Evolutionary conservation across 2,888 invertebrate species (phyloP).

Genomic region (Odontothrips loti): DNA sequence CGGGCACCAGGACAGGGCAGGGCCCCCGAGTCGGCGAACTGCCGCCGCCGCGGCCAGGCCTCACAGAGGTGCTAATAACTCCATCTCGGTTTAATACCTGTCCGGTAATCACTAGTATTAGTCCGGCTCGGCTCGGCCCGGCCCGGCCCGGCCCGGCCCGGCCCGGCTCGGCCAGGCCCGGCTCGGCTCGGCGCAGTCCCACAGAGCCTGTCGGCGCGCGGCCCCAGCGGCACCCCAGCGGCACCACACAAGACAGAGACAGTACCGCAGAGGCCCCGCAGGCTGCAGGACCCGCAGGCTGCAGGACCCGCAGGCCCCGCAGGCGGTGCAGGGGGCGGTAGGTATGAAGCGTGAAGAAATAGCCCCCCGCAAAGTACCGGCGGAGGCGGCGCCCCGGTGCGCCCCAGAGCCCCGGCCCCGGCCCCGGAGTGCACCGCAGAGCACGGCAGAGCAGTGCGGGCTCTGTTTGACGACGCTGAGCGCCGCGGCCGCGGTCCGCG

Average conservation of each 20-base stretch:
- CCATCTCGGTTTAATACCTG: constrained; percentile 22
- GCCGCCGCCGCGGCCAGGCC: not conserved
- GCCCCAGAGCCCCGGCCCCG: not conserved
- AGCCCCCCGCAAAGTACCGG: not conserved
- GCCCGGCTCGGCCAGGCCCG: too few species aligned
- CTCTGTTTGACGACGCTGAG: too few species aligned
- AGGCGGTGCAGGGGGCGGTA: not conserved
- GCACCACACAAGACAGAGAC: too few species aligned
- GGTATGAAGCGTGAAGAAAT: not conserved
- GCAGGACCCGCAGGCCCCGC: too few species aligned
- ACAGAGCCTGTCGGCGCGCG: not conserved
- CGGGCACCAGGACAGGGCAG: not conserved
- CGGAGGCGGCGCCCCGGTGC: not conserved
- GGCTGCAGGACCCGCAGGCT: too few species aligned
- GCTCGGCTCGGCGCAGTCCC: not conserved
- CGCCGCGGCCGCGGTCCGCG: too few species aligned
- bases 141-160: not conserved
- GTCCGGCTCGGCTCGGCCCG: not conserved
- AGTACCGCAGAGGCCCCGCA: too few species aligned
- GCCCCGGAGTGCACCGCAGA: not conserved
- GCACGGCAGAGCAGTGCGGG: too few species aligned
- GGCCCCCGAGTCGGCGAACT: not conserved
- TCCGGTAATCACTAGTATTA: constrained; percentile 10
- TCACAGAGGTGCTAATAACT: constrained; percentile 23
- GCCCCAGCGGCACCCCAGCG: too few species aligned